These are phyloP conservation scores for Eubasilissa splendida DNA, from an alignment of 2,888 invertebrate species.

Conservation along the genomic window DNA sequence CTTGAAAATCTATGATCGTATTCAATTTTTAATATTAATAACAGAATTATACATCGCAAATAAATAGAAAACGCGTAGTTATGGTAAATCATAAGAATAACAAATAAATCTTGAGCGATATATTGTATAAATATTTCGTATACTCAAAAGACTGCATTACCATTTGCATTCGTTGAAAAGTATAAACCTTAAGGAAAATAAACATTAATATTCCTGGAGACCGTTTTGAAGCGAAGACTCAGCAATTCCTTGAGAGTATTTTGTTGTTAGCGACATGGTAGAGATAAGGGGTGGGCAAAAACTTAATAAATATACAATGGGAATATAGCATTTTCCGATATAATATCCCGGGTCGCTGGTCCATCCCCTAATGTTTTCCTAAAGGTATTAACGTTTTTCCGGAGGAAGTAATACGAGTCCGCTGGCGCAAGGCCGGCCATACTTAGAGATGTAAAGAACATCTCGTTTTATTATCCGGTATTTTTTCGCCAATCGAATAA, in stretches of 20 bases:
- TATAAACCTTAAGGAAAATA: background rate
- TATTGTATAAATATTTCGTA: background rate
- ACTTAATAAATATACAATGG: slow-evolving; percentile 21
- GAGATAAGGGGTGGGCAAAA: slow-evolving; percentile 5
- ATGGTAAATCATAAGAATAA: too few species aligned
- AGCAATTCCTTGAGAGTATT: background rate
- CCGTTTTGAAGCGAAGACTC: background rate
- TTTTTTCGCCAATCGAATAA: too few species aligned
- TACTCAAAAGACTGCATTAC: background rate
- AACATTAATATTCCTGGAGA: background rate
- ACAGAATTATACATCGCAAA: too few species aligned
- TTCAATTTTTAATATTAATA: too few species aligned
- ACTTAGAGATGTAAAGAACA: background rate
- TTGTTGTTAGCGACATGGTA: slow-evolving; percentile 10
- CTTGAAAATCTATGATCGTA: too few species aligned
- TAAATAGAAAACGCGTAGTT: too few species aligned
- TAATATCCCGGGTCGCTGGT: slow-evolving; percentile 26
- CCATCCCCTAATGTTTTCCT: slow-evolving; percentile 28
- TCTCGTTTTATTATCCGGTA: too few species aligned
- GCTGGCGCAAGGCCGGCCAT: background rate
- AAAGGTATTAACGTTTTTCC: slow-evolving; percentile 20
- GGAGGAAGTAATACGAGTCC: background rate
- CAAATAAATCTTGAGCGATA: too few species aligned
- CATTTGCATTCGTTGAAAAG: background rate
- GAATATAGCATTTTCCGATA: slow-evolving; percentile 17